Base-by-base conservation (phyloP, 1,140 invertebrate species). In the Chionoecetes opilio region DNA sequence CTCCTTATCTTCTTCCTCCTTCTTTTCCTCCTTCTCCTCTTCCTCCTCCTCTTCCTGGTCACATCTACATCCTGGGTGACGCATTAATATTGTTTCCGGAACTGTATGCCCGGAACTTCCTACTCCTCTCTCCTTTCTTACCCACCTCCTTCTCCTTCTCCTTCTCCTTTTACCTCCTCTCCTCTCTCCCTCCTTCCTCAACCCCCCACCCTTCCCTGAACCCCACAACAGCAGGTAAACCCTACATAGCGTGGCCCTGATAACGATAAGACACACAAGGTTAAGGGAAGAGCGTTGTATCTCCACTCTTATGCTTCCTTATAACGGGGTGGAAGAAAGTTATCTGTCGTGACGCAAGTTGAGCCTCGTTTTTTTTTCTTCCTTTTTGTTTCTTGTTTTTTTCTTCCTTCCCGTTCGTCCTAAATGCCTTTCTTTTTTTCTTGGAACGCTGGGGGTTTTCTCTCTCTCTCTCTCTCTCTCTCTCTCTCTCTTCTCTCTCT, bases 221-320 rank as follows among this genome's bases (percentile, higher is more conserved):
- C n/a, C n/a, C n/a, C n/a, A n/a, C n/a, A n/a, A n/a, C n/a, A n/a
- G n/a, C n/a, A n/a, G n/a, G n/a, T n/a, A n/a, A n/a, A n/a, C n/a
- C n/a, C n/a, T n/a, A n/a, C n/a, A n/a, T n/a, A n/a, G n/a, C n/a
- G n/a, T n/a, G n/a, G 26, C 63, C n/a, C 63, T 75, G 63, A 75
- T 75, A 75, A 75, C n/a, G 63, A 75, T 75, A n/a, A 75, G 63
- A 75, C 63, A 75, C 63, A 75, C 21, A 75, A 75, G n/a, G 63
- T n/a, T 75, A 2, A 8, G 63, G 6, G 5, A 53, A 53, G 63
- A n/a, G 0, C 6, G 6, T 21, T 26, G 6, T 75, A n/a, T 21
- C 63, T 21, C 63, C 63, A 75, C 63, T 75, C 63, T 6, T 26
- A 8, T 0, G 63, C 5, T 75, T 75, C 63, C 2, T 75, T 26